A percentile compares a stretch with the other conserved stretches of the same genome.
phyloP scores from a whole-genome alignment of 2,113 vertebrate genomes.

The Malurus cyaneus region DNA sequence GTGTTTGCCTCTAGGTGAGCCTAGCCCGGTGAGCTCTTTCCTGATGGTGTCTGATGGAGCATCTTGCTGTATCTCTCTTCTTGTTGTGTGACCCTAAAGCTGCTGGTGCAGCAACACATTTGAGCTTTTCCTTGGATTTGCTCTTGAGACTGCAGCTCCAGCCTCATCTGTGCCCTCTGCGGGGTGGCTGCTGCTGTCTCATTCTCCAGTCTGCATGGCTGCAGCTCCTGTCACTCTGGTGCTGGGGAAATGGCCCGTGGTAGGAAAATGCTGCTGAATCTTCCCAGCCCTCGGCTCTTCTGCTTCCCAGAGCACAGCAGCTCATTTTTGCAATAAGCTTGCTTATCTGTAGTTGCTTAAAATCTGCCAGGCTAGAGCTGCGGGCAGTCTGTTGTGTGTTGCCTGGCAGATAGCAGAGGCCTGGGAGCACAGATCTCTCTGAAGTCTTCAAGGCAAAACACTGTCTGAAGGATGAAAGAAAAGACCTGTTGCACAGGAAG shows the following conservation, averaged over 20 bases:
- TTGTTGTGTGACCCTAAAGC: not conserved
- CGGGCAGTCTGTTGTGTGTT: not conserved
- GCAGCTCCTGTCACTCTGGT: not conserved
- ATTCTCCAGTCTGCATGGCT: not conserved
- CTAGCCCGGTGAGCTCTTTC: not conserved
- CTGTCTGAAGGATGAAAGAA: not conserved
- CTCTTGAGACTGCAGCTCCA: not conserved
- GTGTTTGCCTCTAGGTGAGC: not conserved
- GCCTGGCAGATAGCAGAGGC: not conserved
- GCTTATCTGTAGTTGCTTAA: not conserved
- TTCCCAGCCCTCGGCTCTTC: not conserved
- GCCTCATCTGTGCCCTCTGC: not conserved
- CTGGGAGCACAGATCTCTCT: not conserved
- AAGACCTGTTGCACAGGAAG: not conserved
- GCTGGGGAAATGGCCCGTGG: not conserved
- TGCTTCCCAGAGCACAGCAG: not conserved
- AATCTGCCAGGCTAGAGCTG: not conserved
- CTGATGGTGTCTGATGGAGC: not conserved
- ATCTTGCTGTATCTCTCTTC: not conserved
- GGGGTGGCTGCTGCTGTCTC: not conserved
- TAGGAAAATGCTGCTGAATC: not conserved
- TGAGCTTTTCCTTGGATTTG: not conserved
- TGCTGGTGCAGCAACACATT: not conserved
- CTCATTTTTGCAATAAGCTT: not conserved
- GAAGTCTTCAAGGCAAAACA: not conserved